Evolutionary conservation across 2,888 invertebrate genomes (phyloP), one percentile per base, ranked within the genome.

Genomic region (Microchrysa polita): DNA sequence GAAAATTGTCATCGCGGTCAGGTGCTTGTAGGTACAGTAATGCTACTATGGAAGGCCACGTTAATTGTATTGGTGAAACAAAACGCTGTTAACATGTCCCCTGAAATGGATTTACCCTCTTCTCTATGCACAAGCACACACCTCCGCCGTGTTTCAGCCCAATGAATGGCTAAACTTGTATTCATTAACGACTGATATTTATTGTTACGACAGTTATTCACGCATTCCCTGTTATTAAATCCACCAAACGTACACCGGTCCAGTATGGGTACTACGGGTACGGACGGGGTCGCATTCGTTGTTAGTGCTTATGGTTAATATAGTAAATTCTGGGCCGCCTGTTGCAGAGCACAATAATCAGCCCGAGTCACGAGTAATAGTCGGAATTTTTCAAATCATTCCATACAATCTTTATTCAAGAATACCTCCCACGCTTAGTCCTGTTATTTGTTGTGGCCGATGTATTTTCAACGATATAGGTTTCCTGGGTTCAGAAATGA

Each of bases 151-250:
- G n/a, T n/a, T n/a, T n/a, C n/a, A n/a, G n/a, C 12, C 48, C 4
- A 48, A 48, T 7, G 48, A n/a, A 48, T 48, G 22, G 23, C 23
- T 59, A 57, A 57, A 57, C 9, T 57, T 48, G 59, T 20, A 59
- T 59, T n/a, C 27, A 59, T n/a, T 59, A 23, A 59, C n/a, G 27
- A 5, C 27, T 23, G 23, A 59, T 59, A 59, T 59, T 71, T 71
- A 71, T 71, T 71, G 69, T 71, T 71, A 71, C 27, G 53, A 55
- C 57, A 16, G 34, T 42, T 71, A 53, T 71, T 71, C 69, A 71
- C 69, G 69, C 69, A 71, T 55, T 71, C 34, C 5, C 42, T 44
- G 40, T 71, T 55, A 71, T 71, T 57, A 71, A 71, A 71, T 71
- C 23, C 57, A 55, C 34, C 18, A n/a, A n/a, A 34, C 34, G 52